Evolutionary conservation across 1,140 invertebrate genomes (phyloP), one percentile per base, ranked within the genome.

Genomic region (Thereuonema tuberculata): DNA sequence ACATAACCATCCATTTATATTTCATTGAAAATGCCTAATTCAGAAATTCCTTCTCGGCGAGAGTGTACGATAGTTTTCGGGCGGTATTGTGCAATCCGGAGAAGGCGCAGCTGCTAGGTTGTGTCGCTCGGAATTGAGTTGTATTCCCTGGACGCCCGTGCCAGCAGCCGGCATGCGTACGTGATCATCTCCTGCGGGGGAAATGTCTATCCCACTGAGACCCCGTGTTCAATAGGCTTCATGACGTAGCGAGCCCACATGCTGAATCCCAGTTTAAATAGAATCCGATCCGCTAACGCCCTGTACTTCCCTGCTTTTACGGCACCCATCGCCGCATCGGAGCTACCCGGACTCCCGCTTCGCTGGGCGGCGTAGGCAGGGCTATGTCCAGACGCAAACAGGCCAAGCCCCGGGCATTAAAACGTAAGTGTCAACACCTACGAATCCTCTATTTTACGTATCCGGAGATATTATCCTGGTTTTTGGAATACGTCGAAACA

Each of bases 371-470:
- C n/a, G n/a, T n/a, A n/a, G n/a, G n/a, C n/a, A 5, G 24, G 21
- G 24, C 48, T 50, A 77, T 77, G 76, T 77, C 76, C 24, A 71
- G 76, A 49, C 70, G 76, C 62, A 77, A 77, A 63, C 76, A 77
- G 65, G 76, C 76, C 17, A 77, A 76, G 61, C 76, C 75, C n/a
- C 68, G 75, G 67, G 75, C 75, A 64, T 65, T 76, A 0, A 77
- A 77, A 72, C 69, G 76, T 77, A 70, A 77, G 74, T 71, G 37
- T 55, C 14, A n/a, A n/a, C n/a, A n/a, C n/a, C n/a, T n/a, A n/a
- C n/a, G n/a, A n/a, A n/a, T n/a, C n/a, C n/a, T n/a, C n/a, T n/a
- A n/a, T n/a, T n/a, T n/a, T n/a, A n/a, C n/a, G n/a, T n/a, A n/a
- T n/a, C n/a, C n/a, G n/a, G n/a, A n/a, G n/a, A n/a, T n/a, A n/a